phyloP scores from a whole-genome alignment of 2,797 vertebrate species.

The Dallia pectoralis region DNA sequence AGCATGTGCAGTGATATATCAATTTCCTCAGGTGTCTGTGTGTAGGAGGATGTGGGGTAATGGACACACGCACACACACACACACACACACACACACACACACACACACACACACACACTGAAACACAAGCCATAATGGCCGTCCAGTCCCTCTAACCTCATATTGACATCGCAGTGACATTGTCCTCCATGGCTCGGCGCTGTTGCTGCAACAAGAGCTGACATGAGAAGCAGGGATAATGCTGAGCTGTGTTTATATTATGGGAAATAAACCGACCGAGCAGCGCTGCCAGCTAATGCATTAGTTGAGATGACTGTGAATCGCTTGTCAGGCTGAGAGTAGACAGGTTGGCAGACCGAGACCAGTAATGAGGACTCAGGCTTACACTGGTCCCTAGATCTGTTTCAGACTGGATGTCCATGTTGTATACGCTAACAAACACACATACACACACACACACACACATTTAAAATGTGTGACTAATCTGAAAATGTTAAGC shows the following conservation, averaged over 20 bases:
- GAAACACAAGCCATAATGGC: background rate
- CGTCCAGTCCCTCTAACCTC: background rate
- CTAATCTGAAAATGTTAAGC: background rate
- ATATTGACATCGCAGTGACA: background rate
- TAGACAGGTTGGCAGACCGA: background rate
- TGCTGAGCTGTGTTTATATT: constrained; percentile 69
- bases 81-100: background rate
- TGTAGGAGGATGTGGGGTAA: constrained; percentile 43
- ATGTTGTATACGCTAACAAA: background rate
- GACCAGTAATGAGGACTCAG: background rate
- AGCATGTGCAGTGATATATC: background rate
- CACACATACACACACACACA: background rate
- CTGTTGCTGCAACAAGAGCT: constrained; percentile 40
- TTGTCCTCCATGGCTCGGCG: constrained; percentile 16
- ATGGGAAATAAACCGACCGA: constrained; percentile 63
- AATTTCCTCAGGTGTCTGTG: constrained; percentile 40
- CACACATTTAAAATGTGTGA: background rate
- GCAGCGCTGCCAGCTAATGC: constrained; percentile 49
- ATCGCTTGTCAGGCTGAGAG: constrained; percentile 53
- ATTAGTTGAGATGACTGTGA: constrained; percentile 48
- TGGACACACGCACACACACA: constrained; percentile 46
- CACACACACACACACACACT: constrained; percentile 26
- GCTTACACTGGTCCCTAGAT: background rate
- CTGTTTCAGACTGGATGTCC: background rate
- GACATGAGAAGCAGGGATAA: constrained; percentile 45